Evolutionary conservation across 2,888 invertebrate species (phyloP), one percentile per base, ranked within the genome.

Genomic region (Yponomeuta cagnagella): DNA sequence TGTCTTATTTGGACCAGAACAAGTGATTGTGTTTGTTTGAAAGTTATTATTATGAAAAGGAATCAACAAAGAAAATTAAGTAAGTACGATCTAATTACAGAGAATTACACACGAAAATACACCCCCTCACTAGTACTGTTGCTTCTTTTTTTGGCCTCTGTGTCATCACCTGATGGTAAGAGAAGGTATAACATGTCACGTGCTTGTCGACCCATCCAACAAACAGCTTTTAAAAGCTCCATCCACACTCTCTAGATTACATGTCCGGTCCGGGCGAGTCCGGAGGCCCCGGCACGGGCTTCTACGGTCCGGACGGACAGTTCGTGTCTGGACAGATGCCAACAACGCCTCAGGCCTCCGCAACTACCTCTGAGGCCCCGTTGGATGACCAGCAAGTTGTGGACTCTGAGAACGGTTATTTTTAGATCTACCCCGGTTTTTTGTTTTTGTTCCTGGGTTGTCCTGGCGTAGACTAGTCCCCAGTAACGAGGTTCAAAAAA

Each of bases 261-360:
- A 73, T 71, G 23, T 71, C 71, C n/a, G 80, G 80, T 3, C 80
- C 82, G 0, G 82, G 80, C 0, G 73, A 70, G 0, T 70, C 73
- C 0, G 81, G 82, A n/a, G 82, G 81, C 0, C 73, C 82, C 1
- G 82, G 82, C 2, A 79, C 80, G 1, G 83, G 82, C 2, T 80
- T 80, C 76, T 80, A 82, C 75, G 83, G 82, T 1, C 79, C 81
- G 0, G 81, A 82, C n/a, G 82, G 81, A 2, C 75, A 80, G 15
- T 79, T 79, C 71, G 37, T 70, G 9, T 68, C 72, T 8, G 68
- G 48, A 10, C 65, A 48, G 3, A 33, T 30, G 30, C 70, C 48
- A 12, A 68, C 70, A 37, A 66, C 74, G 33, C 1, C 23, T 23
- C 23, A 23, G 23, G 72, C 74, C 12, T 73, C 77, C 0, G 72